phyloP scores from a whole-genome alignment of 2,797 vertebrate species.

The Halcyon badia region DNA sequence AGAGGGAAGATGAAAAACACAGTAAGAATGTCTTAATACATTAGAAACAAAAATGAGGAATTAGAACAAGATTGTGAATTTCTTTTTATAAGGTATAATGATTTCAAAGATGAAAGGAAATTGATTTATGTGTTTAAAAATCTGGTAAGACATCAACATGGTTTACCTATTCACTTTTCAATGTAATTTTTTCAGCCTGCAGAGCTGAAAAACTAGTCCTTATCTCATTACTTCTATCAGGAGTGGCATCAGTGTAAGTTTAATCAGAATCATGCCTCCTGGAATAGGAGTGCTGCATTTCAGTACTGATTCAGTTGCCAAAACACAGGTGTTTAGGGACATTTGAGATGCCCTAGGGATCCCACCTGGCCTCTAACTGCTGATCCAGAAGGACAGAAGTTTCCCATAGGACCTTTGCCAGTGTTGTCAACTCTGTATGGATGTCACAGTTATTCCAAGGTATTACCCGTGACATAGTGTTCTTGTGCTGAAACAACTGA shows the following conservation, averaged over 20 bases:
- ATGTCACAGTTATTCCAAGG: neutral
- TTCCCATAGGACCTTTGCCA: neutral
- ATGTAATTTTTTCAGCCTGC: neutral
- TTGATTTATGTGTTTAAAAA: neutral
- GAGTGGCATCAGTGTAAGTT: neutral
- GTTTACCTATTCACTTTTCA: neutral
- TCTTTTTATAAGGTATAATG: neutral
- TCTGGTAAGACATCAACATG: neutral
- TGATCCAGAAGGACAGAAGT: neutral
- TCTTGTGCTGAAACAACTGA: neutral
- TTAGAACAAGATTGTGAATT: neutral
- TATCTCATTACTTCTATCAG: conserved; percentile 9
- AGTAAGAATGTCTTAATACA: neutral
- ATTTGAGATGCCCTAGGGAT: neutral
- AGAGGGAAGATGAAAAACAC: neutral
- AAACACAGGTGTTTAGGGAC: neutral
- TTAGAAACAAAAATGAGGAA: neutral
- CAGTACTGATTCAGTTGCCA: neutral
- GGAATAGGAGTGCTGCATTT: neutral
- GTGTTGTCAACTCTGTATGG: neutral
- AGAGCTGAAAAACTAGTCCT: neutral
- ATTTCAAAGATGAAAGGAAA: neutral
- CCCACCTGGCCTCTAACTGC: neutral
- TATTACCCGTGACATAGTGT: neutral
- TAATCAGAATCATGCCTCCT: neutral